These are phyloP conservation scores for Intellagama lesueurii DNA, from an alignment of 2,797 vertebrate genomes.

Conservation along the genomic window DNA sequence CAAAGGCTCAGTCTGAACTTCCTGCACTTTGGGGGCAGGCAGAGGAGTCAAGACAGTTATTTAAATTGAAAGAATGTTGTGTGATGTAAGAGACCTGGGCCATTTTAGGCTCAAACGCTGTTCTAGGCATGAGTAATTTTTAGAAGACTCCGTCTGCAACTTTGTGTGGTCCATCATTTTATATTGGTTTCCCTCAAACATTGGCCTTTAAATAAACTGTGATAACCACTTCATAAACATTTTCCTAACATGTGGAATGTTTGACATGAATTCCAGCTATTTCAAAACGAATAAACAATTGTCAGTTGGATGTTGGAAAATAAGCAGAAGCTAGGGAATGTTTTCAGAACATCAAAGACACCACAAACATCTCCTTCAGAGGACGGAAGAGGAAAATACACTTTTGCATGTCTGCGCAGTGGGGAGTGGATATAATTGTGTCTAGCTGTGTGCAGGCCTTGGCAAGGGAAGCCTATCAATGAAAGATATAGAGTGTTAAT, in stretches of 20 bases:
- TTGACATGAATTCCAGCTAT: conserved; percentile 88
- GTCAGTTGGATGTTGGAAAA: conserved; percentile 83
- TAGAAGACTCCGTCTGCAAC: conserved; percentile 41
- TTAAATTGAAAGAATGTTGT: not conserved
- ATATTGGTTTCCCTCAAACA: conserved; percentile 73
- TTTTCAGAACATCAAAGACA: conserved; percentile 89
- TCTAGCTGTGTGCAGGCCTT: conserved; percentile 3
- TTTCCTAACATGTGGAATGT: conserved; percentile 83
- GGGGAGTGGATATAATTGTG: conserved; percentile 20
- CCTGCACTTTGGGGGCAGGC: not conserved
- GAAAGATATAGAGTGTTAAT: not conserved
- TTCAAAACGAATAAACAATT: conserved; percentile 96
- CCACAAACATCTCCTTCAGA: conserved; percentile 64
- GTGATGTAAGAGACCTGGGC: not conserved
- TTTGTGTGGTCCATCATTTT: conserved; percentile 89
- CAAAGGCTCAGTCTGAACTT: not conserved
- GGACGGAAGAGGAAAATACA: conserved; percentile 17
- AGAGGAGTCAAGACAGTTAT: not conserved
- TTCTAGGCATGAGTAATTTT: not conserved
- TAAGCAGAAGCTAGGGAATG: conserved; percentile 83
- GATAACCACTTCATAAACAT: conserved; percentile 88
- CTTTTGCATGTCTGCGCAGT: conserved; percentile 44
- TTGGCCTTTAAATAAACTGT: conserved; percentile 80
- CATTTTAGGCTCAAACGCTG: conserved; percentile 1
- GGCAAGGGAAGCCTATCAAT: not conserved